Evolutionary conservation across 2,888 invertebrate genomes (phyloP), one percentile per base, ranked within the genome.

Genomic region (Brachyptera risi): DNA sequence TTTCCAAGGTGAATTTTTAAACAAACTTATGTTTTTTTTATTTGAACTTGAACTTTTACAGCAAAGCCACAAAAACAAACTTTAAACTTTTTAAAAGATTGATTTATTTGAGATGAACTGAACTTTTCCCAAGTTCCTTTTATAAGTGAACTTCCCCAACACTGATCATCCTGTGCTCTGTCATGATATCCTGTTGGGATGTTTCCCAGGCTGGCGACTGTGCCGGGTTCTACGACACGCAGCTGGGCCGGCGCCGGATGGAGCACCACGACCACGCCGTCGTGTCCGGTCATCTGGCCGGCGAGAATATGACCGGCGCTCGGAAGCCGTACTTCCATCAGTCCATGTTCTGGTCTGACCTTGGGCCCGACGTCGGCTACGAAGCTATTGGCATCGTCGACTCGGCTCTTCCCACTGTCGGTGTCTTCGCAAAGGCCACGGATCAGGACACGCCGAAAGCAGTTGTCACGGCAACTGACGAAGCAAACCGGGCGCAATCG

Each of bases 251-350:
- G 64, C 80, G 96, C 66, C 84, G 96, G 70, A 88, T 95, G 15
- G 94, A 95, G 77, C 96, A 97, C 79, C 96, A 97, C 78, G 97
- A 97, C 79, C 93, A 97, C 78, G 97, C 98, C 11, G 92, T 96
- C 56, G 87, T 92, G 63, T 93, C 94, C 54, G 98, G 98, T n/a
- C 81, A 95, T 66, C 80, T 96, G 69, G 98, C 97, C 59, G 98
- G 97, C 54, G 92, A 94, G 77, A 98, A 98, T 79, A 98, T 98
- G 97, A 88, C 90, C 15, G 95, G 90, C 58, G 85, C 83, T 62
- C 78, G 82, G 76, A 87, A 86, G 73, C 84, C 88, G 0, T 96
- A 94, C 77, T 76, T 82, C 71, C 95, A 96, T 76, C 96, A 96
- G 78, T 90, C 92, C 68, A 95, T 96, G 91, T 95, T 96, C 78